Evolutionary conservation across 2,113 vertebrate genomes (phyloP).

Genomic region (Ivindomyrus marchei): DNA sequence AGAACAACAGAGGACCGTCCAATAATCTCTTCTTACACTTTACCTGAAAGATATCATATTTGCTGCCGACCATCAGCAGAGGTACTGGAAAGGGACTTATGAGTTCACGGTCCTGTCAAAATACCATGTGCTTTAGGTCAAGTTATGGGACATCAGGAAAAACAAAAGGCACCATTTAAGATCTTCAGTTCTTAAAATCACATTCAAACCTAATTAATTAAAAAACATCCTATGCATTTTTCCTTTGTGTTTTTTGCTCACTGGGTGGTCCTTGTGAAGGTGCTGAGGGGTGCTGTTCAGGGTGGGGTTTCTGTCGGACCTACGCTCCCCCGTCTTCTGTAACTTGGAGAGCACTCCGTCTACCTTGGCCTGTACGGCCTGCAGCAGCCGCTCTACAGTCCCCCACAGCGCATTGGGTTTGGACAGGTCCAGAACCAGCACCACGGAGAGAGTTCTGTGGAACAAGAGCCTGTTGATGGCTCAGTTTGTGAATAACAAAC

Average conservation of each 20-base stretch:
- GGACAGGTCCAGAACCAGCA: constrained; percentile 86
- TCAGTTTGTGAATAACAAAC: not conserved
- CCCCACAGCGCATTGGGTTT: constrained; percentile 81
- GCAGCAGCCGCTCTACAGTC: constrained; percentile 79
- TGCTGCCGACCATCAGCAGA: constrained; percentile 87
- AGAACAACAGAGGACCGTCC: not conserved
- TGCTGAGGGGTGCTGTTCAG: constrained; percentile 48
- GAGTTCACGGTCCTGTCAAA: constrained; percentile 81
- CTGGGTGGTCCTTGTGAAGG: constrained; percentile 81
- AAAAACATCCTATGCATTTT: not conserved
- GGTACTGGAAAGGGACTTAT: constrained; percentile 85
- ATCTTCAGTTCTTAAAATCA: not conserved
- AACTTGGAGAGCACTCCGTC: constrained; percentile 63
- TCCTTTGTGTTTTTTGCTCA: constrained; percentile 48
- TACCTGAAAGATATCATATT: constrained; percentile 93
- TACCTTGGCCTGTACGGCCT: constrained; percentile 64
- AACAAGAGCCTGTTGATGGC: not conserved
- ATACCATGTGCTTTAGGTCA: constrained; percentile 17
- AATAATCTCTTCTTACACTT: constrained; percentile 29
- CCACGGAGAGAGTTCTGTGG: constrained; percentile 71
- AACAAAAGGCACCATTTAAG: not conserved
- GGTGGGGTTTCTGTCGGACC: constrained; percentile 60
- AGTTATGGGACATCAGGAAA: not conserved
- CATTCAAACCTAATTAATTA: not conserved
- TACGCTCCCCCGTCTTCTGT: constrained; percentile 59